These are phyloP conservation scores for Cetoscarus ocellatus DNA, from an alignment of 2,797 vertebrate species.

Conservation along the genomic window DNA sequence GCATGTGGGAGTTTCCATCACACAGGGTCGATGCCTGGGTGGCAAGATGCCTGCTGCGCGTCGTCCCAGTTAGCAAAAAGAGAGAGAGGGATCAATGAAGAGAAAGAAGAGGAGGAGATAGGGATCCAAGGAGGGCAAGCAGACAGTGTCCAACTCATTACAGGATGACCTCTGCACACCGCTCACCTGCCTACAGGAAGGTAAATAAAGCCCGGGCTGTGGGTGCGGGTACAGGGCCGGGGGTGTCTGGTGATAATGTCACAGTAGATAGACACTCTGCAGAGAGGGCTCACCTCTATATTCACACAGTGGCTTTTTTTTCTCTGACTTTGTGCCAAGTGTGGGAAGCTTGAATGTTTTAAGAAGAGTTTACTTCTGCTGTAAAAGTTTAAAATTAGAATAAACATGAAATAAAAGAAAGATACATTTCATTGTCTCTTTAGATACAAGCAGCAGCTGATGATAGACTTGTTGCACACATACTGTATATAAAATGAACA, in stretches of 20 bases:
- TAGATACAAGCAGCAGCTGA: background rate
- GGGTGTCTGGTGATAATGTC: conserved; percentile 61
- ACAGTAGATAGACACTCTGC: conserved; percentile 43
- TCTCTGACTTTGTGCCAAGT: background rate
- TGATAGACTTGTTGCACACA: too few species aligned
- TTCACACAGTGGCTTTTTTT: background rate
- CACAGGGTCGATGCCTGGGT: conserved; percentile 73
- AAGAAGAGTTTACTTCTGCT: background rate
- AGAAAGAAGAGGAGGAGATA: conserved; percentile 48
- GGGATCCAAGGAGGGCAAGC: conserved; percentile 52
- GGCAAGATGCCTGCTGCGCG: conserved; percentile 67
- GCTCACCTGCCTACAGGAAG: conserved; percentile 72
- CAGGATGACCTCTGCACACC: conserved; percentile 73
- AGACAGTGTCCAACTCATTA: conserved; percentile 75
- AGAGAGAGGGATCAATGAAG: conserved; percentile 62
- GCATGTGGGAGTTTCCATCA: conserved; percentile 70
- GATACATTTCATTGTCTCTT: background rate
- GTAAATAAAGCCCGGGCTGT: conserved; percentile 41
- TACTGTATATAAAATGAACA: too few species aligned
- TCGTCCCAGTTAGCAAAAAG: conserved; percentile 49
- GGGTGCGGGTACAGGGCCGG: conserved; percentile 18
- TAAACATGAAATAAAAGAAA: too few species aligned
- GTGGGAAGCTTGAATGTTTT: background rate
- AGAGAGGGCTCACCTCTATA: conserved; percentile 6
- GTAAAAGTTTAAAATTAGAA: too few species aligned